A percentile compares a stretch with the other conserved stretches of the same genome.
Evolutionary conservation across 2,888 invertebrate genomes (phyloP).

Genomic region (Teinopalpus imperialis): DNA sequence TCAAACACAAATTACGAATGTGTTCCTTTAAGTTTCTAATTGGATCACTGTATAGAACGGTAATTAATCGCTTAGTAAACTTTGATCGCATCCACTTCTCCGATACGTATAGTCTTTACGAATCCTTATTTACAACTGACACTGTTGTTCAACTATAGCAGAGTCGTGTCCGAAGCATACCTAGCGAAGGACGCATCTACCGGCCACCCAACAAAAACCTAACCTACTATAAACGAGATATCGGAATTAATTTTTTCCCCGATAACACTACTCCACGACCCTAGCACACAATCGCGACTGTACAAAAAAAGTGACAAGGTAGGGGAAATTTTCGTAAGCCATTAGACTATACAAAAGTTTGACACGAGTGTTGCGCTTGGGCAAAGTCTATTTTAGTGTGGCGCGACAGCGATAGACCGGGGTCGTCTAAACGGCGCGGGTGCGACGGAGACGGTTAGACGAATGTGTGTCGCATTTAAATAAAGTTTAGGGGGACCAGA

Average conservation of each 20-base stretch:
- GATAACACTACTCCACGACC: constrained; percentile 74
- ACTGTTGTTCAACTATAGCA: constrained; percentile 74
- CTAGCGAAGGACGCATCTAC: constrained; percentile 72
- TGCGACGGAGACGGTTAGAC: constrained; percentile 65
- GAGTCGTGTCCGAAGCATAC: constrained; percentile 62
- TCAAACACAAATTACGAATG: constrained; percentile 46
- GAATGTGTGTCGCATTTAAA: constrained; percentile 76
- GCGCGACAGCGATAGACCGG: constrained; percentile 60
- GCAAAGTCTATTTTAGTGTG: constrained; percentile 80
- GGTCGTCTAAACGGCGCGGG: constrained; percentile 52
- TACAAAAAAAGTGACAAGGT: constrained; percentile 76
- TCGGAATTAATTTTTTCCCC: constrained; percentile 57
- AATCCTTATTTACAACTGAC: constrained; percentile 82
- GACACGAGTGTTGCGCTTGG: constrained; percentile 81
- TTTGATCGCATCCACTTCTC: constrained; percentile 59
- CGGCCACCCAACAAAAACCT: constrained; percentile 56
- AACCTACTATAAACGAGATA: constrained; percentile 60
- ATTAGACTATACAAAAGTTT: constrained; percentile 79
- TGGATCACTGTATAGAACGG: constrained; percentile 54
- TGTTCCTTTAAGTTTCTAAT: constrained; percentile 65
- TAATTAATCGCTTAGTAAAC: constrained; percentile 47
- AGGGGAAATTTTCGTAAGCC: constrained; percentile 81
- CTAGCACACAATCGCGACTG: constrained; percentile 72
- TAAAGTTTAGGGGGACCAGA: constrained; percentile 79
- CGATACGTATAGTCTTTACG: constrained; percentile 80